phyloP scores from a whole-genome alignment of 2,797 vertebrate genomes.

The Coracias cyanogaster region DNA sequence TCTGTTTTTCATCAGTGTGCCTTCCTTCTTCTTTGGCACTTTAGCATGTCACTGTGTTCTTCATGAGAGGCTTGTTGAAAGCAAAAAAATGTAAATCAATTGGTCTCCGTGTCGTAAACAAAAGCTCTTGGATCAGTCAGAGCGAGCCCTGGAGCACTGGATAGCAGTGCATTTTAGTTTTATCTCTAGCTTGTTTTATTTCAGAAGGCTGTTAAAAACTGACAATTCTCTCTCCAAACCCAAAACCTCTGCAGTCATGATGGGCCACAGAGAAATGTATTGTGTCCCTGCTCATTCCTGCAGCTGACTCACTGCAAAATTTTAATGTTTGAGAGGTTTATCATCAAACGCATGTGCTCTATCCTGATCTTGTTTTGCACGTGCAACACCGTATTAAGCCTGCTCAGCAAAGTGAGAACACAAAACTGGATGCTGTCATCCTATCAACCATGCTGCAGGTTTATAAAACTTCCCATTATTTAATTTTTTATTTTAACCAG shows the following conservation, averaged over 20 bases:
- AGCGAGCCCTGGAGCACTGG: not conserved
- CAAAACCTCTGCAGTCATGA: not conserved
- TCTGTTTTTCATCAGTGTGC: slow-evolving; percentile 85
- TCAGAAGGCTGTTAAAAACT: slow-evolving; percentile 9
- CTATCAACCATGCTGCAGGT: not conserved
- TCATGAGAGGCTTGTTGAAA: slow-evolving; percentile 73
- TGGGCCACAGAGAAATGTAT: not conserved
- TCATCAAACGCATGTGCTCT: fast-evolving
- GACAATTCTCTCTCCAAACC: not conserved
- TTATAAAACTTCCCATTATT: not conserved
- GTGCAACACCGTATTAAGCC: not conserved
- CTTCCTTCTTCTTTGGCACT: slow-evolving; percentile 79
- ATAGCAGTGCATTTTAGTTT: not conserved
- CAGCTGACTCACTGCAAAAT: not conserved
- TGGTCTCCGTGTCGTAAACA: slow-evolving; percentile 72
- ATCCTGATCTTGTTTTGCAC: not conserved
- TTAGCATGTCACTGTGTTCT: slow-evolving; percentile 66
- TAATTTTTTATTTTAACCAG: not conserved
- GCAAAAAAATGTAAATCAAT: slow-evolving; percentile 75
- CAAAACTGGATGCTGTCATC: not conserved
- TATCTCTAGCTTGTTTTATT: slow-evolving; percentile 19
- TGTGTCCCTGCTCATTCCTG: not conserved
- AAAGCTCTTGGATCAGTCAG: slow-evolving; percentile 30
- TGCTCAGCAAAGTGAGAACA: not conserved
- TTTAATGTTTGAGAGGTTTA: not conserved